phyloP scores from a whole-genome alignment of 2,113 vertebrate species.

The Oceanites oceanicus region DNA sequence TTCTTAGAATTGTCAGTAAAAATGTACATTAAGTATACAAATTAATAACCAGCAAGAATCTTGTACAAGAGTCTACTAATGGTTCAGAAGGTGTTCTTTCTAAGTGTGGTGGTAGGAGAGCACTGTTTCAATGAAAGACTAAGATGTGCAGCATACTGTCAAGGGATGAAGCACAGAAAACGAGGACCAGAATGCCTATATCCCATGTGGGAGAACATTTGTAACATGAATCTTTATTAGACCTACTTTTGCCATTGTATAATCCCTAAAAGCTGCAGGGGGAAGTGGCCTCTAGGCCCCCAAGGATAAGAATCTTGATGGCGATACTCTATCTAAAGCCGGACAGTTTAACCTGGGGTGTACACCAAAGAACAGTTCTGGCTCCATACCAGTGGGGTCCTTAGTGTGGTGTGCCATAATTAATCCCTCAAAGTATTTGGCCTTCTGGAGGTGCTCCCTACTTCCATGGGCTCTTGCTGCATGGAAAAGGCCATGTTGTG shows the following conservation, averaged over 20 bases:
- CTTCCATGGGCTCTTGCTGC: background rate
- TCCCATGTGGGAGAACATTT: background rate
- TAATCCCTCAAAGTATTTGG: background rate
- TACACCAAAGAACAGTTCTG: background rate
- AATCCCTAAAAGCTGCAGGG: background rate
- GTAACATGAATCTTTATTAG: background rate
- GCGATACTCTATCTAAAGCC: background rate
- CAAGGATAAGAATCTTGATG: background rate
- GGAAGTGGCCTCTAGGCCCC: background rate
- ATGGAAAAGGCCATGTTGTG: background rate
- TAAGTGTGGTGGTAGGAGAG: background rate
- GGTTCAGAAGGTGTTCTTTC: background rate
- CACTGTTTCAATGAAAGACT: background rate
- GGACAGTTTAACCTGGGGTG: background rate
- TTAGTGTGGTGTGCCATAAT: background rate
- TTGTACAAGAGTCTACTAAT: background rate
- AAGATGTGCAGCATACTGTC: background rate
- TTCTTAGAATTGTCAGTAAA: background rate
- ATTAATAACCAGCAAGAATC: background rate
- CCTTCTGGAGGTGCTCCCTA: background rate
- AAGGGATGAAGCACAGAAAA: background rate
- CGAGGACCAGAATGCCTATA: background rate
- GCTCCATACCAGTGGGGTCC: background rate
- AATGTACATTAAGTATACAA: background rate
- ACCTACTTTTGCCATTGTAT: background rate